A percentile compares a stretch with the other conserved stretches of the same genome.
phyloP scores from a whole-genome alignment of 2,113 vertebrate species.

The Chaetodon auriga region DNA sequence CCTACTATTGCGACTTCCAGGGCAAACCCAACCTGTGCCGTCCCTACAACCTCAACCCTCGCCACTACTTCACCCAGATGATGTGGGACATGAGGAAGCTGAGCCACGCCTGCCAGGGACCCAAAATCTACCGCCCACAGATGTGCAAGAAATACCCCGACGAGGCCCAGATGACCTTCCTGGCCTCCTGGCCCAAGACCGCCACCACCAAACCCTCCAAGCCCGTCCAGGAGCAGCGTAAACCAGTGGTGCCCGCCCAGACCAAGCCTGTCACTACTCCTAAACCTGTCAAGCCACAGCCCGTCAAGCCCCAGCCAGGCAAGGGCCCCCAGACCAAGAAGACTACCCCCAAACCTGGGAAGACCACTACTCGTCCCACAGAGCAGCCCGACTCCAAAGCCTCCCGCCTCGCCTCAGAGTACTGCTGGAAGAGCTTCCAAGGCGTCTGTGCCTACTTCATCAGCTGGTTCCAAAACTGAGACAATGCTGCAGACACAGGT shows the following conservation, averaged over 20 bases:
- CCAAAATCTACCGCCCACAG: constrained; percentile 78
- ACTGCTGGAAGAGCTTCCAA: constrained; percentile 89
- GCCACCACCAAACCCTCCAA: constrained; percentile 64
- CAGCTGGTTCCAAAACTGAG: constrained; percentile 86
- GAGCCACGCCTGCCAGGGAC: constrained; percentile 84
- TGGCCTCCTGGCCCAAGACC: constrained; percentile 80
- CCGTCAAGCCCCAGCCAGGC: constrained; percentile 64
- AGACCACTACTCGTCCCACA: constrained; percentile 73
- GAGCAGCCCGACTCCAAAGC: constrained; percentile 71
- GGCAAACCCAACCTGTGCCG: constrained; percentile 87
- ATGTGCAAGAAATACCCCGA: constrained; percentile 86
- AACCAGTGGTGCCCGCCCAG: constrained; percentile 49
- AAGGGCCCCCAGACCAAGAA: constrained; percentile 71
- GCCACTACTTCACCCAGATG: constrained; percentile 89
- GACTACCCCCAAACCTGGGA: constrained; percentile 67
- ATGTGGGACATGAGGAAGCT: constrained; percentile 86
- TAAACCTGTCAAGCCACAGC: constrained; percentile 65
- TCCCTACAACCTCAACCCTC: constrained; percentile 86
- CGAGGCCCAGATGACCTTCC: constrained; percentile 85
- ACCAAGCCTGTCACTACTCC: constrained; percentile 58
- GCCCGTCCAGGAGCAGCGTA: constrained; percentile 57
- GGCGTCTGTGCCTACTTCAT: constrained; percentile 87
- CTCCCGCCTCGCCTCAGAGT: constrained; percentile 84
- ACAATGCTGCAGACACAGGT: constrained; percentile 50
- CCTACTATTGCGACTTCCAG: constrained; percentile 89